Evolutionary conservation across 2,888 invertebrate species (phyloP), one percentile per base, ranked within the genome.

Genomic region (Drosophila histrio): DNA sequence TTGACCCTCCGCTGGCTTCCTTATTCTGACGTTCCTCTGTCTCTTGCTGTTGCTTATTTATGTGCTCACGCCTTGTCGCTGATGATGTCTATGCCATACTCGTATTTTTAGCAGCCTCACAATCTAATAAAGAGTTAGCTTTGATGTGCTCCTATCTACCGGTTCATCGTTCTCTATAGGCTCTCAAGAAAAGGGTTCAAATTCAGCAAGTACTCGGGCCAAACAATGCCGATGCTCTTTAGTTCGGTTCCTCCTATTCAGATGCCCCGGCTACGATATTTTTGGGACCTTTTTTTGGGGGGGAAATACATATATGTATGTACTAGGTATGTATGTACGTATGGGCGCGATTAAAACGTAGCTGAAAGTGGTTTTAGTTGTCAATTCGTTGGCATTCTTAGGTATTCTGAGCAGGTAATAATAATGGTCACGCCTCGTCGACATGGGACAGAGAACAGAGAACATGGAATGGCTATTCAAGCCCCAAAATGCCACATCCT

Each of bases 91-190:
- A n/a, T 34, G 24, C 38, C 38, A 44, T 28, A 26, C 28, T 28
- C 17, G 19, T 28, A 28, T 61, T 46, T 34, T 13, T 44, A 22
- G 41, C 41, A 34, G 59, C 57, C 57, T 62, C 65, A 36, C 79
- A 80, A 79, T 82, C 72, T 79, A 46, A 47, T 46, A 57, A 49
- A 62, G 66, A 56, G 54, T 17, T 53, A 13, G 57, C 82, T 83
- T 83, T 83, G 86, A 83, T 87, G 88, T 85, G 38, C 65, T 54
- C 72, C 69, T 85, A 83, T 83, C 73, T 34, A 6, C 52, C 70
- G 65, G 87, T 78, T 81, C 88, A 85, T 82, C 82, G 86, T 56
- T 44, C 67, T 72, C 47, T 38, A 52, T 32, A 19, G 22, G 24
- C 39, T 26, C 66, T 24, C 32, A 17, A 32, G 65, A 69, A 70